These are phyloP conservation scores for Triplophysa dalaica DNA, from an alignment of 2,113 vertebrate genomes.

Conservation along the genomic window DNA sequence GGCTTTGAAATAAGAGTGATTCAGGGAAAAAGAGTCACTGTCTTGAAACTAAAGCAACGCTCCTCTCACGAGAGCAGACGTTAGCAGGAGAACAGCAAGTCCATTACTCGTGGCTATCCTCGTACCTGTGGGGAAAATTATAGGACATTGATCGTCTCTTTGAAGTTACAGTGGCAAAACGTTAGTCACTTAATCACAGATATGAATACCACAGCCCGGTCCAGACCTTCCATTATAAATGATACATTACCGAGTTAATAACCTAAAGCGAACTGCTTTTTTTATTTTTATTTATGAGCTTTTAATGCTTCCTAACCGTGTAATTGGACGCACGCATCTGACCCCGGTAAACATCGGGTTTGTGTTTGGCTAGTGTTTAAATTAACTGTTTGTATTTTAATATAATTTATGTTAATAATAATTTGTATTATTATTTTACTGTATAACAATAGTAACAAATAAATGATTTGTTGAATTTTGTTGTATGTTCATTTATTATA, in stretches of 20 bases:
- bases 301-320: too few relatives aligned
- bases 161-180: conserved; percentile 74
- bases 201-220: conserved; percentile 20
- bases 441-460: too few relatives aligned
- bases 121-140: conserved; percentile 89
- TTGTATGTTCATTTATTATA: too few relatives aligned
- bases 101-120: conserved; percentile 91
- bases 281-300: too few relatives aligned
- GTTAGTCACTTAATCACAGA: conserved; percentile 13
- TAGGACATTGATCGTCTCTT: conserved; percentile 59
- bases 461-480: too few relatives aligned
- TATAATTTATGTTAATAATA: too few relatives aligned
- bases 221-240: background rate
- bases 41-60: conserved; percentile 85
- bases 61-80: conserved; percentile 86
- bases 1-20: conserved; percentile 88
- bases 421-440: too few relatives aligned
- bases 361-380: too few relatives aligned
- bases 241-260: background rate
- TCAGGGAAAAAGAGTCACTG: conserved; percentile 63
- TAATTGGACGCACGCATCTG: too few relatives aligned
- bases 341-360: too few relatives aligned
- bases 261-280: too few relatives aligned
- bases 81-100: conserved; percentile 89
- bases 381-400: too few relatives aligned